Percentiles rank a stretch among this genome's conserved stretches.
phyloP scores from a whole-genome alignment of 2,113 vertebrate species.

The Conger conger region DNA sequence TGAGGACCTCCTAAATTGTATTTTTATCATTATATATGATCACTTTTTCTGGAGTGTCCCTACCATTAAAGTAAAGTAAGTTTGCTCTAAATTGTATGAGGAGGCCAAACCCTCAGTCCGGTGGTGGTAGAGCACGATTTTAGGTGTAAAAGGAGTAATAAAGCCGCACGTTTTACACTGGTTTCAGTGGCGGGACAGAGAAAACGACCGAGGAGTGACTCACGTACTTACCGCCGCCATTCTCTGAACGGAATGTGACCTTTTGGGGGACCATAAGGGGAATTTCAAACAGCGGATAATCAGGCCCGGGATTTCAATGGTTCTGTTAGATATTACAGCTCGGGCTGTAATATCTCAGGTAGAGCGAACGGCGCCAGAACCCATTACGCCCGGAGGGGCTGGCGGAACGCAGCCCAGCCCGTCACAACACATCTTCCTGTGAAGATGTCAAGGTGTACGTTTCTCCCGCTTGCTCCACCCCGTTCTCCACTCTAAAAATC shows the following conservation, averaged over 20 bases:
- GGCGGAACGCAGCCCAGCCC: background rate
- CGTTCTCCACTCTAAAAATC: background rate
- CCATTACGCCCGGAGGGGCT: background rate
- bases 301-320: background rate
- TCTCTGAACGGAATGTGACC: background rate
- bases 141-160: background rate
- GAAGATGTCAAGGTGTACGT: constrained; percentile 1
- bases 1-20: too few relatives aligned
- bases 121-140: background rate
- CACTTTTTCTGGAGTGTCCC: too few relatives aligned
- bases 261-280: background rate
- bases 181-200: background rate
- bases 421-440: background rate
- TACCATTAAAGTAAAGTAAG: too few relatives aligned
- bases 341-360: background rate
- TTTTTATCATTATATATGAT: too few relatives aligned
- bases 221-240: background rate
- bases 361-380: background rate
- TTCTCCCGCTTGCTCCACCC: background rate
- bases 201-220: background rate
- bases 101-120: background rate
- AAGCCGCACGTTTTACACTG: background rate
- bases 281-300: constrained; percentile 9
- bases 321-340: background rate
- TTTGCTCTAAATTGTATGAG: background rate